phyloP scores from a whole-genome alignment of 2,888 invertebrate species.

The Lepidocyrtoides sp. region DNA sequence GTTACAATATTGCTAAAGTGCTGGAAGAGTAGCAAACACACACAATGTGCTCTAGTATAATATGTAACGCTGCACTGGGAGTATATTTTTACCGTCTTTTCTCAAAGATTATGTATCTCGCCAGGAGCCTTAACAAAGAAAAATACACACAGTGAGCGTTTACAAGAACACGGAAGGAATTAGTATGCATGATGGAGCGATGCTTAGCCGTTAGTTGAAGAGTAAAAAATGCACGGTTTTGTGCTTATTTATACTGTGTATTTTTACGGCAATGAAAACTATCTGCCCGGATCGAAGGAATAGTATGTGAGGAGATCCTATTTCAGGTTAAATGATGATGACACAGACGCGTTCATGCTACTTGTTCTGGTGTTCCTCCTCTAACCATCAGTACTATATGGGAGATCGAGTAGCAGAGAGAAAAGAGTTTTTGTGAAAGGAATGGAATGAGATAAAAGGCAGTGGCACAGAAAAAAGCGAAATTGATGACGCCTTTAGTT shows the following conservation, averaged over 20 bases:
- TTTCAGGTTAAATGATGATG: constrained; percentile 57
- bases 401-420: neutral
- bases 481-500: constrained; percentile 57
- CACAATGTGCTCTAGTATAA: neutral
- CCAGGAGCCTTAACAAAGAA: neutral
- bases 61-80: neutral
- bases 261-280: neutral
- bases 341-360: neutral
- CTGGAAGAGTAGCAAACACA: neutral
- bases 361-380: too few relatives aligned
- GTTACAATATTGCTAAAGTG: neutral
- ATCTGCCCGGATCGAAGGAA: neutral
- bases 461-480: neutral
- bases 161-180: neutral
- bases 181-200: neutral
- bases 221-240: neutral
- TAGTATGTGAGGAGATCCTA: constrained; percentile 30
- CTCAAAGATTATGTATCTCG: neutral
- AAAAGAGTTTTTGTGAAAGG: neutral
- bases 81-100: neutral
- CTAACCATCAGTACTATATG: too few relatives aligned
- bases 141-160: neutral
- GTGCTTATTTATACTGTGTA: neutral
- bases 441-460: neutral
- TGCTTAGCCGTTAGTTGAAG: neutral